Evolutionary conservation across 2,888 invertebrate genomes (phyloP).

Genomic region (Acanthococcus lagerstroemiae): DNA sequence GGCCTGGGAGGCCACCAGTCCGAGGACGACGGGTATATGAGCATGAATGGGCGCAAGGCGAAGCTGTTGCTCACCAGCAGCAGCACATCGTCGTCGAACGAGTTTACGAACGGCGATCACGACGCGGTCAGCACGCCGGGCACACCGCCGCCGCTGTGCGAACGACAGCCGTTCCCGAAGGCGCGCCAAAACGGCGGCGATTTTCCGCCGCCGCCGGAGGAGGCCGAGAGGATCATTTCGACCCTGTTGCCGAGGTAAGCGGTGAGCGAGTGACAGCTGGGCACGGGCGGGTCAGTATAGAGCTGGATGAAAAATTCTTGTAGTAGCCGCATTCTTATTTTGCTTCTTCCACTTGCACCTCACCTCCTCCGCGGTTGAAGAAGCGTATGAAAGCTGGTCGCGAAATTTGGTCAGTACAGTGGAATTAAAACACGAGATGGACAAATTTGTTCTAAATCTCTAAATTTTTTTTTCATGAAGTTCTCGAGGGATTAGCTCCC

Average conservation of each 20-base stretch:
- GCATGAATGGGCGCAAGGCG: constrained; percentile 74
- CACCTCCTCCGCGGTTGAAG: too few relatives aligned
- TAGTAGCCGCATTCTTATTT: too few relatives aligned
- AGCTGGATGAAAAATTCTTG: too few relatives aligned
- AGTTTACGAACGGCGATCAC: constrained; percentile 37
- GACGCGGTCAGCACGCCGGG: constrained; percentile 12
- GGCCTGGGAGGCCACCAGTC: constrained; percentile 59
- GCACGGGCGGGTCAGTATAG: too few relatives aligned
- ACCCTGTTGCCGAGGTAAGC: constrained; percentile 62
- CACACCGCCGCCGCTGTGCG: constrained; percentile 38
- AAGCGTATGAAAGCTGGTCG: too few relatives aligned
- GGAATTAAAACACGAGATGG: too few relatives aligned
- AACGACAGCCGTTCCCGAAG: constrained; percentile 27
- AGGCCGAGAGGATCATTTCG: constrained; percentile 64
- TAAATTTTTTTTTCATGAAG: too few relatives aligned
- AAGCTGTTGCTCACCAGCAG: constrained; percentile 52
- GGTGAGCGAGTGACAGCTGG: too few relatives aligned
- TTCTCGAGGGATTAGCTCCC: too few relatives aligned
- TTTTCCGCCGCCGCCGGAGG: constrained; percentile 66
- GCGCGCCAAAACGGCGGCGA: constrained; percentile 40
- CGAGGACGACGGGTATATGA: constrained; percentile 87
- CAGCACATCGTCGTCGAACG: constrained; percentile 6
- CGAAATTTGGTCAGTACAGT: too few relatives aligned
- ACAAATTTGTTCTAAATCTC: too few relatives aligned
- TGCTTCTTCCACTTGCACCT: too few relatives aligned